phyloP scores from a whole-genome alignment of 2,888 invertebrate species.

The Microplitis manilae region DNA sequence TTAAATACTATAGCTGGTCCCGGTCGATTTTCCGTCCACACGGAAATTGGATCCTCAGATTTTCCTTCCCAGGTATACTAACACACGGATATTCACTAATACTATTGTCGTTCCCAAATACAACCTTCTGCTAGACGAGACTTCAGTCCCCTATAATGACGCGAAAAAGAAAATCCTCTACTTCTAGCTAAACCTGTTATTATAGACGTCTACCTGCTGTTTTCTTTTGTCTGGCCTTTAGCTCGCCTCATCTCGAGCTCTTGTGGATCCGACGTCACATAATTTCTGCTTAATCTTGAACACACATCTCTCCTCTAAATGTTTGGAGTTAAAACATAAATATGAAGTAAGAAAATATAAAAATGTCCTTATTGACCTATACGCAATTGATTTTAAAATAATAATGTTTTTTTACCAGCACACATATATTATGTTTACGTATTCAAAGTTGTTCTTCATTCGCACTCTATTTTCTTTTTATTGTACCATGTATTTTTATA shows the following conservation, averaged over 20 bases:
- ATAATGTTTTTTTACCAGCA: not conserved
- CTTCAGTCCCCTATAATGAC: not conserved
- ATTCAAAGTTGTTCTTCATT: not conserved
- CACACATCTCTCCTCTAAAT: not conserved
- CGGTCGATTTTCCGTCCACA: not conserved
- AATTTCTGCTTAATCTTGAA: not conserved
- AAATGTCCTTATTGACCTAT: not conserved
- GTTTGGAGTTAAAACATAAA: not conserved
- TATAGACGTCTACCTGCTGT: not conserved
- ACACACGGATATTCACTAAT: not conserved
- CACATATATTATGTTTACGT: not conserved
- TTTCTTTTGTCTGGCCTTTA: not conserved
- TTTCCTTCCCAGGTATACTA: not conserved
- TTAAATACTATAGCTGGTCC: not conserved
- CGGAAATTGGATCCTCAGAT: not conserved
- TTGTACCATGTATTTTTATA: not conserved
- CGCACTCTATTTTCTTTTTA: not conserved
- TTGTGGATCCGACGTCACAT: not conserved
- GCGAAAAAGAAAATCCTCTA: not conserved
- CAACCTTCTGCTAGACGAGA: not conserved
- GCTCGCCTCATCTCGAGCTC: not conserved
- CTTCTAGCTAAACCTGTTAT: not conserved
- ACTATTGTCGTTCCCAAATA: not conserved
- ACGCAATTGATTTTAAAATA: not conserved
- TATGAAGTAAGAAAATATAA: not conserved